Conservation (phyloP, 2,797 vertebrate genomes). For the Perodicticus potto region DNA sequence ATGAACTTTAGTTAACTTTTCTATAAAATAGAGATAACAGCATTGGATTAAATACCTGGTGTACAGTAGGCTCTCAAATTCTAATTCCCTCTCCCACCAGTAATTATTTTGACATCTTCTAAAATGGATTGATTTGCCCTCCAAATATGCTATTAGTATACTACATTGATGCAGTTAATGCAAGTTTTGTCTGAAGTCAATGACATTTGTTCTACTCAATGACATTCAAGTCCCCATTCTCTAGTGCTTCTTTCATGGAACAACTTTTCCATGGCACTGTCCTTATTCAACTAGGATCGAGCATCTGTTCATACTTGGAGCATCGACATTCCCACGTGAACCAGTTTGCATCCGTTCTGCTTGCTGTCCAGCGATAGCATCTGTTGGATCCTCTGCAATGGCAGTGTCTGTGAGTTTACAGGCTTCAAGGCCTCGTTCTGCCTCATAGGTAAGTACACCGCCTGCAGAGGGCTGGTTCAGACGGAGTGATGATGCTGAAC, state of each 20-base stretch:
- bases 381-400: neutral
- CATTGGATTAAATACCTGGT: neutral
- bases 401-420: slow-evolving; percentile 79
- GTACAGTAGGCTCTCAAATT: neutral
- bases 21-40: neutral
- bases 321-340: accelerated
- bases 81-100: slow-evolving; percentile 32
- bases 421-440: slow-evolving; percentile 76
- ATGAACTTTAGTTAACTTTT: neutral
- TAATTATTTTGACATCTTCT: neutral
- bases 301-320: slow-evolving; percentile 80
- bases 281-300: neutral
- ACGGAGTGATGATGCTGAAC: slow-evolving; percentile 27
- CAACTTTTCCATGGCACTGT: neutral
- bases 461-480: slow-evolving; percentile 22
- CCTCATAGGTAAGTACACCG: slow-evolving; percentile 58
- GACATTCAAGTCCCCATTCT: neutral
- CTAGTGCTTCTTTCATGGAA: neutral
- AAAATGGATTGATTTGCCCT: neutral
- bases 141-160: neutral
- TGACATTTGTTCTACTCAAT: neutral
- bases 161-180: neutral
- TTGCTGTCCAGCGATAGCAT: neutral
- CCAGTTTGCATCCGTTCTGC: neutral
- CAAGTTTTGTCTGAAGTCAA: neutral